phyloP scores from a whole-genome alignment of 2,797 vertebrate genomes.

The Picus viridis region DNA sequence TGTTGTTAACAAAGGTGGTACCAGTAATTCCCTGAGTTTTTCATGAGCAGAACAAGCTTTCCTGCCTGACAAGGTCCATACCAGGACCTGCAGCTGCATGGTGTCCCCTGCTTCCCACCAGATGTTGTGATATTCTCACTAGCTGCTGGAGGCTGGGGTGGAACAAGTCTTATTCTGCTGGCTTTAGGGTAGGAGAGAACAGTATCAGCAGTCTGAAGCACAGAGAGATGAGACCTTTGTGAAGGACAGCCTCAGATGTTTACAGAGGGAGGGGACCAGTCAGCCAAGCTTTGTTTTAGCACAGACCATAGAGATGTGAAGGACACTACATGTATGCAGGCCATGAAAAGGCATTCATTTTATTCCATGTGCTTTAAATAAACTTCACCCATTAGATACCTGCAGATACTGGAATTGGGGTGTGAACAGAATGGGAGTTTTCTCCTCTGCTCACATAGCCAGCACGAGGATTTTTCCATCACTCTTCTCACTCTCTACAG shows the following conservation, averaged over 20 bases:
- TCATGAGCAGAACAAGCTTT: background rate
- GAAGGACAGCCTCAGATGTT: constrained; percentile 39
- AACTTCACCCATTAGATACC: background rate
- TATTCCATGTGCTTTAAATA: constrained; percentile 1
- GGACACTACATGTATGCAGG: background rate
- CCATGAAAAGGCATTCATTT: constrained; percentile 17
- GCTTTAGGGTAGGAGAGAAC: background rate
- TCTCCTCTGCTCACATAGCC: background rate
- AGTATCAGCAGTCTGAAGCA: background rate
- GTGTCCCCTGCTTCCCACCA: background rate
- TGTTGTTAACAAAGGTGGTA: background rate
- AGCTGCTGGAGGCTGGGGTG: accelerated
- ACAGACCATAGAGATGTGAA: background rate
- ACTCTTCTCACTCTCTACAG: background rate
- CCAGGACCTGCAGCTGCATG: background rate
- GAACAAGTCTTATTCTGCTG: background rate
- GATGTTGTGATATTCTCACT: background rate
- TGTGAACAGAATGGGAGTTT: constrained; percentile 1
- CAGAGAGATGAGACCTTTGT: background rate
- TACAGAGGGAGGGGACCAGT: constrained; percentile 11
- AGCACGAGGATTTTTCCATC: background rate
- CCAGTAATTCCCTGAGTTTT: background rate
- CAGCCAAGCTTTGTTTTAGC: constrained; percentile 54
- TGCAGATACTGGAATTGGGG: background rate
- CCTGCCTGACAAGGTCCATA: accelerated